Percentiles rank a stretch among this genome's conserved stretches.
phyloP scores from a whole-genome alignment of 2,113 vertebrate species.

The Furnarius figulus region DNA sequence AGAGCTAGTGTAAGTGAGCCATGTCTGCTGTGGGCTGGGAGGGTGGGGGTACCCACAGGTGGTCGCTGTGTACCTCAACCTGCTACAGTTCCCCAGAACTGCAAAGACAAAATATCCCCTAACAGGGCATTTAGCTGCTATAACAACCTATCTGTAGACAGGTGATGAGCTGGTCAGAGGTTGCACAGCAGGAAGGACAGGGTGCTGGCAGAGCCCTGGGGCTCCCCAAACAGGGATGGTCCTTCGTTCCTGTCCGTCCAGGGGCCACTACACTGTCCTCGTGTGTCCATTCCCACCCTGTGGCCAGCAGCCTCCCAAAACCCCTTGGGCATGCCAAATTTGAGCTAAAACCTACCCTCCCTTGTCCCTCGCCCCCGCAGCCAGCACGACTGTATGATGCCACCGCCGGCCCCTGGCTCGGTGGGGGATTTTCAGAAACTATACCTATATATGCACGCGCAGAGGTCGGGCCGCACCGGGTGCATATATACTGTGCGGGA shows the following conservation, averaged over 20 bases:
- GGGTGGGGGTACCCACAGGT: fast-evolving
- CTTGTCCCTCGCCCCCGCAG: neutral
- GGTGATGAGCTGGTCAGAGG: neutral
- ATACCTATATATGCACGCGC: constrained; percentile 72
- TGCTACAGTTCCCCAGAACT: neutral
- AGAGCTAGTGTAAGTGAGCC: fast-evolving
- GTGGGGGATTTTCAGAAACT: constrained; percentile 68
- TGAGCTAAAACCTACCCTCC: neutral
- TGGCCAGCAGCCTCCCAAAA: neutral
- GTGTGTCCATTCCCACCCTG: fast-evolving
- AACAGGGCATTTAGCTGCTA: neutral
- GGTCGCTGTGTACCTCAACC: neutral
- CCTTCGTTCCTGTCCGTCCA: fast-evolving
- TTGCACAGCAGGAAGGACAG: fast-evolving
- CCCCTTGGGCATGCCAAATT: neutral
- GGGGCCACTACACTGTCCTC: neutral
- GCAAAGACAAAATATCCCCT: neutral
- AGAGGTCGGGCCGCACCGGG: constrained; percentile 9
- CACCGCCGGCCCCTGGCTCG: neutral
- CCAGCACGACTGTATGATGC: constrained; percentile 49
- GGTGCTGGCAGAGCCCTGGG: neutral
- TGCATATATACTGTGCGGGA: constrained; percentile 64
- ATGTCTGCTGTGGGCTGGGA: neutral
- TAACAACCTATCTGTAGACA: fast-evolving
- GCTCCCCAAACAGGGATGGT: neutral